Percentiles rank a stretch among this genome's conserved stretches.
Conservation (phyloP, 1,140 invertebrate genomes). For the Zeugodacus cucurbitae region DNA sequence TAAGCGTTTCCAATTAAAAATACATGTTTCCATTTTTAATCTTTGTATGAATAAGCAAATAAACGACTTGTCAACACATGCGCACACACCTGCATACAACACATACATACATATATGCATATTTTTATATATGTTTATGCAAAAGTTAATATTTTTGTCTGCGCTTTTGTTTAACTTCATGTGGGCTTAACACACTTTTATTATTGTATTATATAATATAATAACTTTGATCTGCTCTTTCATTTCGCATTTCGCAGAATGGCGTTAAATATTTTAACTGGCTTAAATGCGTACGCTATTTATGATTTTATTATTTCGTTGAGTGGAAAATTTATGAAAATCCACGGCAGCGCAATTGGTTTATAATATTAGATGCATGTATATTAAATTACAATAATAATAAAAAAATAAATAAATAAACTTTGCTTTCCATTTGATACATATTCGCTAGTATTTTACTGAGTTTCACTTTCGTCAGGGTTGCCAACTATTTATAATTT, state of each 20-base stretch:
- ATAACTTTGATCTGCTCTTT: neutral
- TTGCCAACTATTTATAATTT: too few relatives aligned
- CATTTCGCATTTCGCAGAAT: neutral
- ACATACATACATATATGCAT: neutral
- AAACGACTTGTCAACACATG: neutral
- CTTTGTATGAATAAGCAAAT: constrained; percentile 32
- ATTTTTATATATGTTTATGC: too few relatives aligned
- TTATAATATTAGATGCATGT: too few relatives aligned
- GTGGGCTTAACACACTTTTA: neutral
- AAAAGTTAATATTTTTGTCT: neutral
- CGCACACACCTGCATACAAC: neutral
- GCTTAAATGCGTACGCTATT: neutral
- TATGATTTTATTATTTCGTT: too few relatives aligned
- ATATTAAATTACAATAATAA: too few relatives aligned
- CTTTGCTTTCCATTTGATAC: too few relatives aligned
- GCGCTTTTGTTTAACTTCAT: neutral
- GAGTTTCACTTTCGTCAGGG: too few relatives aligned
- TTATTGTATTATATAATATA: neutral
- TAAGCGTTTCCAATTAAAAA: constrained; percentile 38
- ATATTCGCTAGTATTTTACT: too few relatives aligned
- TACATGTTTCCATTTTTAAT: constrained; percentile 31
- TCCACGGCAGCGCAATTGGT: too few relatives aligned
- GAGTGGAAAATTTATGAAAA: too few relatives aligned
- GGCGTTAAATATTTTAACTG: neutral
- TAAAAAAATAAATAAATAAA: too few relatives aligned